Base-by-base conservation (phyloP, 2,113 vertebrate genomes). In the Eonycteris spelaea region DNA sequence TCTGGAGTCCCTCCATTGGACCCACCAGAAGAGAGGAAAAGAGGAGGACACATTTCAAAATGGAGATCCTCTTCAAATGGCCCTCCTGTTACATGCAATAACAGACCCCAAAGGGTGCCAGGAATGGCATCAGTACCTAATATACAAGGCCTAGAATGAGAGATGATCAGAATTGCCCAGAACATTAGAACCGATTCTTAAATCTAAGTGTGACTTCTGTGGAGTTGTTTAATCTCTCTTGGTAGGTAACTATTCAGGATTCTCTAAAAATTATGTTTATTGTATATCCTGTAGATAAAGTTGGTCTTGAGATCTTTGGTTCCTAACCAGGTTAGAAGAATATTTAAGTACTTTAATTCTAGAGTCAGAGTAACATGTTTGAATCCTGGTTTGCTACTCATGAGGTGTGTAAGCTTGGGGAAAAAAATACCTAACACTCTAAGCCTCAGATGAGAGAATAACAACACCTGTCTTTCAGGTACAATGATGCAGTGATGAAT, bases 11-110 rank as follows among this genome's bases (percentile, higher is more conserved):
- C 30, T 63, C 12, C n/a, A 73, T 0, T 19, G 28, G 67, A 14
- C 59, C 33, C 40, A n/a, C 21, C 2, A 22, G 45, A 83, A 38
- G 35, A 63, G 35, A 91, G 38, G 59, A 40, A 80, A 35, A 78
- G 48, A 70, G 35, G 45, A 55, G 68, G 35, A 7, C 3, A 38
- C 1, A 40, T 75, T 87, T 71, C 16, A 35, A 85, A 77, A 45
- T 13, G 38, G 19, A 75, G 19, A 12, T 0, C 6, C 85, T 83
- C 30, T 10, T 45, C 9, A 15, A 33, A 9, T 24, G 19, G 26
- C 13, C 1, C 4, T 28, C 24, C 16, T 28, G 38, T 57, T 45
- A 15, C 1, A 45, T 1, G 3, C 22, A 63, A 5, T 9, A 7
- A 7, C 2, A 48, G 28, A 53, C 45, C 40, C 13, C 43, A 30